Conservation (phyloP, 2,888 invertebrate species). For the Caenorhabditis sulstoni region DNA sequence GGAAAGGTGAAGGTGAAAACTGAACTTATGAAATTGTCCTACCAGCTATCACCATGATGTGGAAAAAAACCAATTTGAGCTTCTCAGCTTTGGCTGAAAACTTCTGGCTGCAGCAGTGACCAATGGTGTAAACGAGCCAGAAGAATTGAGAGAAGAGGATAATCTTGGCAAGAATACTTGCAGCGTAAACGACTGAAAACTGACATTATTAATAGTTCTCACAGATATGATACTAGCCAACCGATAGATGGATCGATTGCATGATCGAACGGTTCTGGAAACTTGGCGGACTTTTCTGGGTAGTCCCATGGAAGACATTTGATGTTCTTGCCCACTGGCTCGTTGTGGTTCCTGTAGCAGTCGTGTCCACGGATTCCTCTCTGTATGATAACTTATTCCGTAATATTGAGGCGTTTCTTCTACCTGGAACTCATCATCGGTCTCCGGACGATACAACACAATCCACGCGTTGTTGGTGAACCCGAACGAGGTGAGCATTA, state of each 20-base stretch:
- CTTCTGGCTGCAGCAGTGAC: slow-evolving; percentile 44
- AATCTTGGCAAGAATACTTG: slow-evolving; percentile 14
- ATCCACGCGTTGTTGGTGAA: slow-evolving; percentile 52
- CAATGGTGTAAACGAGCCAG: slow-evolving; percentile 48
- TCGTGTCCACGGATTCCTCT: slow-evolving; percentile 55
- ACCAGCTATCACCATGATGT: slow-evolving; percentile 26
- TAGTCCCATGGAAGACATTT: slow-evolving; percentile 49
- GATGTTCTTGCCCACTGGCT: slow-evolving; percentile 7
- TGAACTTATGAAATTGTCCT: neutral
- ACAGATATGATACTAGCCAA: slow-evolving; percentile 8
- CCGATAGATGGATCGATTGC: slow-evolving; percentile 16
- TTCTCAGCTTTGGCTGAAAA: slow-evolving; percentile 17
- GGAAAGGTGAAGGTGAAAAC: neutral
- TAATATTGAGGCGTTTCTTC: too few species aligned
- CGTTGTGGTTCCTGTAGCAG: slow-evolving; percentile 25
- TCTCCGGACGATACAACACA: slow-evolving; percentile 6
- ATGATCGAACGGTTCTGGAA: slow-evolving; percentile 28
- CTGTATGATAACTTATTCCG: slow-evolving; percentile 20
- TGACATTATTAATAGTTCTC: neutral
- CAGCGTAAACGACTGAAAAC: slow-evolving; percentile 22
- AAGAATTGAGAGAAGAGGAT: slow-evolving; percentile 40
- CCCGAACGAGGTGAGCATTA: slow-evolving; percentile 40
- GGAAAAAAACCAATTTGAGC: slow-evolving; percentile 26
- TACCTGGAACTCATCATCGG: slow-evolving; percentile 47
- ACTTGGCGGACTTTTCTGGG: slow-evolving; percentile 31